Evolutionary conservation across 2,888 invertebrate species (phyloP), one percentile per base, ranked within the genome.

Genomic region (Arrhopalites spinosus): DNA sequence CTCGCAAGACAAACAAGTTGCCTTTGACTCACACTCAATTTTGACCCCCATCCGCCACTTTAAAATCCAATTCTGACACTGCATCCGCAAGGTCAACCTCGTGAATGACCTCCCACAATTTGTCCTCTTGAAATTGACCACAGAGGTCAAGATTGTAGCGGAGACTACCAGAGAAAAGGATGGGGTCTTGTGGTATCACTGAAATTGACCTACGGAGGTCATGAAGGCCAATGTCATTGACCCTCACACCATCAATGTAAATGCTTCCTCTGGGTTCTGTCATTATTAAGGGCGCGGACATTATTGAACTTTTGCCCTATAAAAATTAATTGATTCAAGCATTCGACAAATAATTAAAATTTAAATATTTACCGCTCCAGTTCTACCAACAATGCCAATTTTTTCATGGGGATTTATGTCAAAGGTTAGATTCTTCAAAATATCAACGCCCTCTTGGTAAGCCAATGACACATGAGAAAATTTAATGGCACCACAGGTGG

Each of bases 361-460:
- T n/a, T n/a, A n/a, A n/a, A n/a, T n/a, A n/a, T n/a, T n/a, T 84
- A 96, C 96, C 82, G 95, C 94, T 80, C 95, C 95, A 64, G 95
- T 95, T 84, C 95, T 89, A 68, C 78, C 79, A 1, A 79, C 80
- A 45, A 81, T 68, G 23, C 74, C 74, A 25, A 74, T 74, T 23
- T 68, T 74, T 36, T 74, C 74, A 29, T 45, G 29, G 2, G 30
- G 36, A 5, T 67, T 67, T 8, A 74, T 66, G 0, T 29, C 61
- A 45, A 74, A 74, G 8, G 23, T 68, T 7, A 74, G 45, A 36
- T 68, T 25, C 29, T 68, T 67, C 20, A 74, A 36, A 5, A 74
- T 68, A 43, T 74, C 74, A 45, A 59, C 56, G 7, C 68, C 68
- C 17, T 5, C 15, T 15, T n/a, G 7, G 45, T 74, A 74, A 8